These are phyloP conservation scores for Geodia barretti DNA, from an alignment of 37 sponge, comb jelly and placozoan species.

Conservation along the genomic window DNA sequence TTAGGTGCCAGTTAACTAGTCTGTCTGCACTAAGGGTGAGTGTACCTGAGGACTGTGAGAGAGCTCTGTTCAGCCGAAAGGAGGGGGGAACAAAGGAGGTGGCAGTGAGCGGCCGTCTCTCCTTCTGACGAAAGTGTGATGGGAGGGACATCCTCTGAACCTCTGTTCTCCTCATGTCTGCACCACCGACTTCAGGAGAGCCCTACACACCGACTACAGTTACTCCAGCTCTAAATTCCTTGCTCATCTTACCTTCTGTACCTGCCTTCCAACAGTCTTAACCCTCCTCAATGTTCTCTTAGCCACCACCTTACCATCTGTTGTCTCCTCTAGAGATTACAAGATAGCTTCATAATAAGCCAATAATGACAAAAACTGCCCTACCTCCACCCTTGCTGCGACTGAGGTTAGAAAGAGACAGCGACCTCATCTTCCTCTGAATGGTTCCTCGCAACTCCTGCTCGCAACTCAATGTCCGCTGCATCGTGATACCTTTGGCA, in stretches of 20 bases:
- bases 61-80: neutral
- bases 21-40: too few species aligned
- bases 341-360: too few species aligned
- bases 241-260: neutral
- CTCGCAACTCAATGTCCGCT: slow-evolving; percentile 37
- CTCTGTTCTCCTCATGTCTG: too few species aligned
- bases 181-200: too few species aligned
- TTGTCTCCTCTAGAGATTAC: too few species aligned
- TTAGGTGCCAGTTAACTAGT: too few species aligned
- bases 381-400: too few species aligned
- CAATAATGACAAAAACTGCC: too few species aligned
- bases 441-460: slow-evolving; percentile 38
- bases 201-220: neutral
- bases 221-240: neutral
- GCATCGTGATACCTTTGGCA: slow-evolving; percentile 37
- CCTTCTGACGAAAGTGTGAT: neutral
- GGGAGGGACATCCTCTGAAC: slow-evolving; percentile 10
- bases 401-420: slow-evolving; percentile 22
- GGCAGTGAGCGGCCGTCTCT: neutral
- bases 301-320: too few species aligned
- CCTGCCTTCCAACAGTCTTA: neutral
- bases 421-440: slow-evolving; percentile 27
- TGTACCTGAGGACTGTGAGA: slow-evolving; percentile 33
- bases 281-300: too few species aligned
- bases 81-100: neutral